Percentiles rank a stretch among this genome's conserved stretches.
These are phyloP conservation scores for Cephalopachus bancanus DNA, from an alignment of 2,797 vertebrate species.

Conservation along the genomic window DNA sequence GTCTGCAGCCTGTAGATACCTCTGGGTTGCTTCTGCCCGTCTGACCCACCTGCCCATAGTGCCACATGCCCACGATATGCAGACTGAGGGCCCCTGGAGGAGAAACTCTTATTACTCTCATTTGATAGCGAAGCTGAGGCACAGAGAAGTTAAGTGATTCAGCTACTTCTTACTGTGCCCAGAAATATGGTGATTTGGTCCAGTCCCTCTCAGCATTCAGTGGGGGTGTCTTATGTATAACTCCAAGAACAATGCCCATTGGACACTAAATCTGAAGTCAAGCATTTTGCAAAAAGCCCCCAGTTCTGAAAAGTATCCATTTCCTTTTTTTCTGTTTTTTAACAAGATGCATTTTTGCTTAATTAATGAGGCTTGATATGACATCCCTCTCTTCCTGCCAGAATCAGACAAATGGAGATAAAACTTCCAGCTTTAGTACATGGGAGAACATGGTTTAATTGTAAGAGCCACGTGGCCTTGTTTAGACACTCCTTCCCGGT, in stretches of 20 bases:
- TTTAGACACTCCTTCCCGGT: neutral
- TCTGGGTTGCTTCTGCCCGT: neutral
- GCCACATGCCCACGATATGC: neutral
- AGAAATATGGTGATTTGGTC: rapidly evolving
- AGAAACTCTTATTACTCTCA: neutral
- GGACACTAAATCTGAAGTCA: neutral
- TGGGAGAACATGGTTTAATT: neutral
- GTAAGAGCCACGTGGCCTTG: neutral
- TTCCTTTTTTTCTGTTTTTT: neutral
- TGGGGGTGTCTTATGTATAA: neutral
- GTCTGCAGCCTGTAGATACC: rapidly evolving
- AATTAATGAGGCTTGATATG: neutral
- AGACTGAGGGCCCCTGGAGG: neutral
- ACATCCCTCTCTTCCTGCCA: neutral
- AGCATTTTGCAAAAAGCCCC: neutral
- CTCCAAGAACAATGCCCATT: neutral
- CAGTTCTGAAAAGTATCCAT: neutral
- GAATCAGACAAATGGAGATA: neutral
- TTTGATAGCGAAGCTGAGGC: neutral
- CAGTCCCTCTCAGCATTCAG: neutral
- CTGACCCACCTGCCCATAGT: neutral
- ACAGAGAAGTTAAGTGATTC: neutral
- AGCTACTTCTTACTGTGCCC: neutral
- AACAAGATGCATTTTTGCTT: neutral
- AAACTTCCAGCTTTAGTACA: neutral